Evolutionary conservation across 2,113 vertebrate species (phyloP), one percentile per base, ranked within the genome.

Genomic region (Thymallus thymallus): DNA sequence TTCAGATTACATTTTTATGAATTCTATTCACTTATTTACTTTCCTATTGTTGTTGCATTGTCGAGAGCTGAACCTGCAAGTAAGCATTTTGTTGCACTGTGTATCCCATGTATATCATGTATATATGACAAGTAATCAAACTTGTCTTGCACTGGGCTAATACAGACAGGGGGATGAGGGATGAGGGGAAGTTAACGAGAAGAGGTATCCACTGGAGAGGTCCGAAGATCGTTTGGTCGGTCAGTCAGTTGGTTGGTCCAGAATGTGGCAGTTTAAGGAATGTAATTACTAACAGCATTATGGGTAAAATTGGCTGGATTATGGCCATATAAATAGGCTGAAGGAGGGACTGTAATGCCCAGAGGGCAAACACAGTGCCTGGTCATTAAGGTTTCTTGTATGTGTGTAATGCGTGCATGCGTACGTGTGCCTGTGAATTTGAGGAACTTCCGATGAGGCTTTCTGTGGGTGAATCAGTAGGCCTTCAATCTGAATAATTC

Each of bases 231-330:
- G 4, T 48, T 48, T 16, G 10, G 13, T 48, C 56, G n/a, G 83
- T 75, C 68, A 76, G 79, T 68, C 77, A 58, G 74, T 35, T 35
- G 32, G 7, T 35, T 82, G 29, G 77, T 76, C 80, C 82, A 69
- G 82, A 78, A 89, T 82, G 84, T 79, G 72, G 82, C 71, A 85
- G 78, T 77, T 91, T 91, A 91, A 82, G 83, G 86, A 79, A 76
- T 87, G 90, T 89, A 91, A 92, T 92, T 90, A 91, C 46, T 51
- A 51, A 51, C 82, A 78, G 87, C 82, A 84, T 83, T 83, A 86
- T 51, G 46, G 85, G 73, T 68, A 76, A 84, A 84, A 84, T 87
- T 84, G 84, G 82, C 85, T 82, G 84, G 89, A 91, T 92, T 90
- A 92, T 78, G 74, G 79, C 72, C 60, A 23, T 78, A 85, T 84